Conservation (phyloP, 1,140 invertebrate genomes). For the Zelostemma sp. region DNA sequence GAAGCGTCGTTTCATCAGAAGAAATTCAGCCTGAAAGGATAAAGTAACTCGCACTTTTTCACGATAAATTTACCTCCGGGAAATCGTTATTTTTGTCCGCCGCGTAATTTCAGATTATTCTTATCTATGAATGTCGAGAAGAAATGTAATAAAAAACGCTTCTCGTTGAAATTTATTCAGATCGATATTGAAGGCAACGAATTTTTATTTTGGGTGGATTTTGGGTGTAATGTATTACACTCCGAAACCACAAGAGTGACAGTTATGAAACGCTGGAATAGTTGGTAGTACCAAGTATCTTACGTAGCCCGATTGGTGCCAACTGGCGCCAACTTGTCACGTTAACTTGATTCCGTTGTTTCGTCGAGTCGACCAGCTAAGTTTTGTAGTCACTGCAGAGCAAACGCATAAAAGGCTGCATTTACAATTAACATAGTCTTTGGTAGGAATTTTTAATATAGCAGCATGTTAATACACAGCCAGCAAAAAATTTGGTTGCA, state of each 20-base stretch:
- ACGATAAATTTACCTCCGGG: slow-evolving; percentile 44
- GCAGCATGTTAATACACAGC: background rate
- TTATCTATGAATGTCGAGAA: too few species aligned
- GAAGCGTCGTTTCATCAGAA: slow-evolving; percentile 42
- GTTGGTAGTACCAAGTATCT: slow-evolving; percentile 42
- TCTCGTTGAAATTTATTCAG: too few species aligned
- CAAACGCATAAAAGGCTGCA: too few species aligned
- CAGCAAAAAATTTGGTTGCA: too few species aligned
- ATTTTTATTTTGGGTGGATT: too few species aligned
- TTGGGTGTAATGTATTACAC: too few species aligned
- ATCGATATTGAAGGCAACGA: too few species aligned
- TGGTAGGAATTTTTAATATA: slow-evolving; percentile 6
- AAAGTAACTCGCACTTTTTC: slow-evolving; percentile 46
- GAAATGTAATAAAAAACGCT: too few species aligned
- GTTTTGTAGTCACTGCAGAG: too few species aligned
- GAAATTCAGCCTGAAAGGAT: slow-evolving; percentile 41
- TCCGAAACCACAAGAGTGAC: slow-evolving; percentile 62
- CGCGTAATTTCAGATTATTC: slow-evolving; percentile 23
- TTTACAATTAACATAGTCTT: too few species aligned
- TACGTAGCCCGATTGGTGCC: slow-evolving; percentile 50
- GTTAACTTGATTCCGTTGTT: slow-evolving; percentile 64
- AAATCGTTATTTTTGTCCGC: slow-evolving; percentile 32
- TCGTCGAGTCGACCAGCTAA: slow-evolving; percentile 65
- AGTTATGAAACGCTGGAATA: slow-evolving; percentile 69
- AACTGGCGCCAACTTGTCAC: slow-evolving; percentile 61